Conservation (phyloP, 2,113 vertebrate species). For the Caranx ignobilis region DNA sequence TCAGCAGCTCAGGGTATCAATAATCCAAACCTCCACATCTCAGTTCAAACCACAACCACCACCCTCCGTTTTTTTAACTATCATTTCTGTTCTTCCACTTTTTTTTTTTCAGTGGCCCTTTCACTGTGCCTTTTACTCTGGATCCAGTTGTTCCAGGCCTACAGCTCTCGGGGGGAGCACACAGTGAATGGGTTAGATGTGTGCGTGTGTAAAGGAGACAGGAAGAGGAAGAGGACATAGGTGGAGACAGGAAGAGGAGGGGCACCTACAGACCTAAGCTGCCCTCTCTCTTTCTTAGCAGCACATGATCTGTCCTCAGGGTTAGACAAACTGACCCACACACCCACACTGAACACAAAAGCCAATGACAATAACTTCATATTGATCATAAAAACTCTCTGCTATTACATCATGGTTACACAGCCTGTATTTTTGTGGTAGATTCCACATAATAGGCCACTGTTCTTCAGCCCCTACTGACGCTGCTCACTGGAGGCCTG, state of each 20-base stretch:
- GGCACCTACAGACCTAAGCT: constrained; percentile 54
- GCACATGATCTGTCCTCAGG: constrained; percentile 37
- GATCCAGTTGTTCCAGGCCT: constrained; percentile 62
- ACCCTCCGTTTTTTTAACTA: constrained; percentile 27
- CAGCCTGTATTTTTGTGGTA: not conserved
- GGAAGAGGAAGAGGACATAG: constrained; percentile 72
- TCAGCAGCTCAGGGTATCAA: constrained; percentile 8
- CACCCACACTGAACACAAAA: not conserved
- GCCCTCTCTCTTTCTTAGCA: constrained; percentile 23
- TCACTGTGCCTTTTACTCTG: constrained; percentile 32
- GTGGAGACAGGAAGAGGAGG: constrained; percentile 72
- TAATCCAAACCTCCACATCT: not conserved
- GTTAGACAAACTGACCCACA: constrained; percentile 21
- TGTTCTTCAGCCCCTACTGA: not conserved
- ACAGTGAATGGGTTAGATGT: constrained; percentile 28
- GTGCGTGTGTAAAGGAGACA: constrained; percentile 29
- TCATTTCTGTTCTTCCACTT: constrained; percentile 51
- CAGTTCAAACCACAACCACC: no score
- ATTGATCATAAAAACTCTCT: not conserved
- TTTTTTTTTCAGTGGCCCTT: constrained; percentile 43
- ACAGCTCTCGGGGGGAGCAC: constrained; percentile 56
- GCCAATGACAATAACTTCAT: not conserved
- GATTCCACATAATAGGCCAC: not conserved
- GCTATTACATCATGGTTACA: not conserved
- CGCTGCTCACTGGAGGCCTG: not conserved